Base-by-base conservation (phyloP, 2,888 invertebrate genomes). In the Flexamia atlantica region DNA sequence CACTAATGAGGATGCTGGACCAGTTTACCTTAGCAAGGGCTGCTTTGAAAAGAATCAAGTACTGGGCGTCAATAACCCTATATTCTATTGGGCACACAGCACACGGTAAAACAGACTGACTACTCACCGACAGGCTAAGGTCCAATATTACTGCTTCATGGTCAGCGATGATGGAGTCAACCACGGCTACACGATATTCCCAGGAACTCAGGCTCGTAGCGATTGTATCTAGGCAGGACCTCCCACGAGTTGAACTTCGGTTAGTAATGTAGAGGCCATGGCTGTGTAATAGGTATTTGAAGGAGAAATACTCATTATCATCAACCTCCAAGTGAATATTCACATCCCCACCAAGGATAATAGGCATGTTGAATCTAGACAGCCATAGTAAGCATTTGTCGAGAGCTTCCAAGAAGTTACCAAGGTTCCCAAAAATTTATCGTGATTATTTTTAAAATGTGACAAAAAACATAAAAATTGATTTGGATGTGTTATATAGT, bases 231-330 rank as follows among this genome's bases (percentile, higher is more conserved):
- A 76, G 17, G 23, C 76, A 76, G 23, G 14, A 28, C 10, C 12
- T 25, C 2, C 76, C 76, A 25, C n/a, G n/a, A n/a, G n/a, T n/a
- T n/a, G n/a, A n/a, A n/a, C n/a, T n/a, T n/a, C n/a, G n/a, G n/a
- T n/a, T n/a, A n/a, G 25, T 76, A 5, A 76, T 50, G 25, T 50
- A 76, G 14, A 76, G 12, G 17, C 76, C 76, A 68, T 68, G 36
- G 14, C 68, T 68, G 5, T 68, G 68, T 9, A 68, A 14, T 9
- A 53, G 20, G 10, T 53, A 23, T 40, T 30, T 72, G 5, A 40
- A 23, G 4, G 40, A 23, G 23, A 28, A n/a, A 20, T 20, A 40
- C 0, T 20, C 28, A 17, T 40, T 72, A 9, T 40, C 40, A 20
- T 72, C 40, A 1, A 40, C 20, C 9, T 72, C 20, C 1, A 72